Evolutionary conservation across 92 coral and sea anemone genomes (phyloP).

Genomic region (Epizoanthus scotinus): DNA sequence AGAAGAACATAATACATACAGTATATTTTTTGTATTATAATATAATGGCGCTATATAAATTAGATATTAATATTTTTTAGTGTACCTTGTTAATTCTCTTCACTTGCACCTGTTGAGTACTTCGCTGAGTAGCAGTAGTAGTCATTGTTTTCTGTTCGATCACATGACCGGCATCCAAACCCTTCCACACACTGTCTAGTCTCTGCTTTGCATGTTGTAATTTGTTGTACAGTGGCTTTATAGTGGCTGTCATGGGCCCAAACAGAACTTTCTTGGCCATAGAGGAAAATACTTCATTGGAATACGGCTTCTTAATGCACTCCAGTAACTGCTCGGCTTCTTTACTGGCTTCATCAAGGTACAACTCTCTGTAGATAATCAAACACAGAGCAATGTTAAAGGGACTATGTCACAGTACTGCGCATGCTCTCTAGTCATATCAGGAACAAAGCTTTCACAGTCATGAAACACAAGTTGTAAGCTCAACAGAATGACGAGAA

Average conservation of each 20-base stretch:
- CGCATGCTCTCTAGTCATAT: no score
- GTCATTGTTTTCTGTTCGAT: background rate
- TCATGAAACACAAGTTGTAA: no score
- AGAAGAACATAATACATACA: no score
- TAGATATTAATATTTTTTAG: background rate
- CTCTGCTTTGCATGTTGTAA: conserved; percentile 66
- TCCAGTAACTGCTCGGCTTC: conserved; percentile 75
- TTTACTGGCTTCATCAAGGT: conserved; percentile 70
- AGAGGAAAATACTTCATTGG: conserved; percentile 62
- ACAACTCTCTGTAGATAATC: conserved; percentile 52
- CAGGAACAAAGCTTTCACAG: no score
- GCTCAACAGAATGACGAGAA: no score
- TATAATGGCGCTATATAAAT: no score
- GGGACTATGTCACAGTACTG: no score
- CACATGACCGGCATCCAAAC: conserved; percentile 34
- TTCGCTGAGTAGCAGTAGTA: background rate
- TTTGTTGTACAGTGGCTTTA: conserved; percentile 68
- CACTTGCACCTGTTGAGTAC: conserved; percentile 3
- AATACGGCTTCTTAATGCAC: conserved; percentile 64
- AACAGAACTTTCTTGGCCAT: conserved; percentile 74
- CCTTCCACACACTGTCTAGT: conserved; percentile 75
- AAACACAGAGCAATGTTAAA: background rate
- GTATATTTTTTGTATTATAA: no score
- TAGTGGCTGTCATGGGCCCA: conserved; percentile 71
- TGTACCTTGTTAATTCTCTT: conserved; percentile 18